Evolutionary conservation across 1,140 invertebrate genomes (phyloP).

Genomic region (Acyrthosiphon pisum): DNA sequence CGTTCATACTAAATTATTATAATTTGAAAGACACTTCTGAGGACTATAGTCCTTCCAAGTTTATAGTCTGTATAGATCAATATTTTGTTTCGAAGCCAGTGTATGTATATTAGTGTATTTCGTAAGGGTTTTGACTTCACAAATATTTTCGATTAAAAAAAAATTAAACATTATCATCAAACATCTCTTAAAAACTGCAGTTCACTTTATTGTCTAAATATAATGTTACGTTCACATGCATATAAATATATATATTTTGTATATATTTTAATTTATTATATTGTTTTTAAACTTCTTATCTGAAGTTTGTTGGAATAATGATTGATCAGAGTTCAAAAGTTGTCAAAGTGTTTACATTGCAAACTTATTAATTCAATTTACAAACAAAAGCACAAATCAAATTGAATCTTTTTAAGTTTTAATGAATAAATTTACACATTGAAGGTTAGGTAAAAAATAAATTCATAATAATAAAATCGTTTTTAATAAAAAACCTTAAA

Average conservation of each 20-base stretch:
- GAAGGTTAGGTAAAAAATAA: background rate
- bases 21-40: background rate
- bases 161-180: background rate
- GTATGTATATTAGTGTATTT: background rate
- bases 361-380: constrained; percentile 5
- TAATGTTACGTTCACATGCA: background rate
- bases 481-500: background rate
- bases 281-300: background rate
- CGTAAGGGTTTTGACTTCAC: background rate
- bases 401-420: background rate
- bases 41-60: too few relatives aligned
- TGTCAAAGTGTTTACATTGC: background rate
- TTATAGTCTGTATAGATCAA: background rate
- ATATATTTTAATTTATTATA: background rate
- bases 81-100: background rate
- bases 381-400: too few relatives aligned
- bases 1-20: background rate
- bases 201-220: background rate
- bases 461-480: too few relatives aligned
- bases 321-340: constrained; percentile 2
- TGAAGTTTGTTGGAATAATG: background rate
- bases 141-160: background rate
- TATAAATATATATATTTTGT: too few relatives aligned
- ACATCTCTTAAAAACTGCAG: background rate
- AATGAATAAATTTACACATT: background rate